Conservation (phyloP, 2,888 invertebrate genomes). For the Temnothorax rugatulus region DNA sequence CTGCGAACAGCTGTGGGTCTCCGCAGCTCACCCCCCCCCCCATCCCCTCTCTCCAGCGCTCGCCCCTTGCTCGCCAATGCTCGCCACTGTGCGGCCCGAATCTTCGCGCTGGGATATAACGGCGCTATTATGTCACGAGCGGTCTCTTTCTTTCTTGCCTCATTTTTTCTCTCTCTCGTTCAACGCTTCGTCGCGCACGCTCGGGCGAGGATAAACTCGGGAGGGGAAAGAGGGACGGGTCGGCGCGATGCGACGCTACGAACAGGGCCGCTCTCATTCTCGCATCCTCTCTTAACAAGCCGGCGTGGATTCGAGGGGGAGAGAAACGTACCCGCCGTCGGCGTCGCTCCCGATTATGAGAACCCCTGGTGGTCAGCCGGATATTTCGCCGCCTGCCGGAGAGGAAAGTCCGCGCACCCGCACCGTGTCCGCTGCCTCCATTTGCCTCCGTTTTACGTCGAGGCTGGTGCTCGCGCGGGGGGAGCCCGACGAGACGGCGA, state of each 20-base stretch:
- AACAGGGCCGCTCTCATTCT: conserved; percentile 8
- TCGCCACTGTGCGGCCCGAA: conserved; percentile 50
- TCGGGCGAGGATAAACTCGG: conserved; percentile 2
- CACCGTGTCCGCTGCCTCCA: conserved; percentile 67
- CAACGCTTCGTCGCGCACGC: conserved; percentile 40
- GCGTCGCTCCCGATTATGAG: conserved; percentile 80
- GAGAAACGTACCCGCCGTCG: conserved; percentile 71
- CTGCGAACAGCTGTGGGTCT: conserved; percentile 64
- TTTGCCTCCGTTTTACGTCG: conserved; percentile 45
- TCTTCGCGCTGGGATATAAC: conserved; percentile 65
- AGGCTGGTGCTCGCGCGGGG: conserved; percentile 42
- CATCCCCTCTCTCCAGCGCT: background rate
- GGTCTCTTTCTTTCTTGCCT: conserved; percentile 34
- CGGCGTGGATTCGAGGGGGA: background rate
- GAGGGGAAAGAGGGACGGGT: background rate
- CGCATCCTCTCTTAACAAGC: background rate
- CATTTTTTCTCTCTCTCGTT: conserved; percentile 47
- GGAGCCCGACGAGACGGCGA: conserved; percentile 43
- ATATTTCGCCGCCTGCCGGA: conserved; percentile 62
- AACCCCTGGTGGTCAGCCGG: conserved; percentile 76
- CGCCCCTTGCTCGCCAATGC: background rate
- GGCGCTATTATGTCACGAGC: conserved; percentile 74
- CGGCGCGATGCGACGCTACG: conserved; percentile 56
- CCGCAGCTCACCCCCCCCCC: conserved; percentile 20
- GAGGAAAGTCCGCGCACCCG: conserved; percentile 79